A percentile compares a stretch with the other conserved stretches of the same genome.
Conservation (phyloP, 2,113 vertebrate species). For the Callospermophilus lateralis region DNA sequence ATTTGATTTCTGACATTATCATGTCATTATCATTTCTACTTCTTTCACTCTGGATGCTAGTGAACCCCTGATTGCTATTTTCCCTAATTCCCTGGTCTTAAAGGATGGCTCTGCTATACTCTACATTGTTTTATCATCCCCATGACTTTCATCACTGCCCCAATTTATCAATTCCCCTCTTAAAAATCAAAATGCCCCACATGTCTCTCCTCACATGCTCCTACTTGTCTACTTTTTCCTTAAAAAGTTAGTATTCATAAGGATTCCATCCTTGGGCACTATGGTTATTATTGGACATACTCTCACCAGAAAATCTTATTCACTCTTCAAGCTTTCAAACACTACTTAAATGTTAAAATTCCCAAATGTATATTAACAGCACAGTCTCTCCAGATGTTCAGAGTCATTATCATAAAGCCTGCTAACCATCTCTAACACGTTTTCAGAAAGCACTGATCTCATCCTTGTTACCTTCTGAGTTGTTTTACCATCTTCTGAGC, state of each 20-base stretch:
- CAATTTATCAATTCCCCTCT: background rate
- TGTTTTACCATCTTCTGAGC: background rate
- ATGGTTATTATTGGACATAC: constrained; percentile 17
- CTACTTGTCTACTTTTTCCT: background rate
- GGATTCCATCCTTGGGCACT: background rate
- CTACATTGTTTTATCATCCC: background rate
- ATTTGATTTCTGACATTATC: background rate
- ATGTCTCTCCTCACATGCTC: background rate
- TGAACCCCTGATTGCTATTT: background rate
- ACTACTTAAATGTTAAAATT: constrained; percentile 56
- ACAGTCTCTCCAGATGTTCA: constrained; percentile 61
- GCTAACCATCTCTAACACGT: constrained; percentile 39
- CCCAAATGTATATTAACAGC: constrained; percentile 45
- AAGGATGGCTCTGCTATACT: background rate
- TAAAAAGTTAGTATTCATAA: background rate
- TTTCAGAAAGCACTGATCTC: constrained; percentile 29
- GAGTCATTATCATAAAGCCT: constrained; percentile 64
- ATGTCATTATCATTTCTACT: background rate
- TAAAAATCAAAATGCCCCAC: background rate
- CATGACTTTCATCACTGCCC: background rate
- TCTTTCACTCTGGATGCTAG: background rate
- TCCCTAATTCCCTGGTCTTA: background rate
- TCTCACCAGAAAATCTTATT: background rate
- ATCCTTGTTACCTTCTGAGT: constrained; percentile 14
- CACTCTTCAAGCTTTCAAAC: constrained; percentile 53